A percentile compares a stretch with the other conserved stretches of the same genome.
Evolutionary conservation across 1,140 invertebrate species (phyloP).

Genomic region (Hydropsyche tenuis): DNA sequence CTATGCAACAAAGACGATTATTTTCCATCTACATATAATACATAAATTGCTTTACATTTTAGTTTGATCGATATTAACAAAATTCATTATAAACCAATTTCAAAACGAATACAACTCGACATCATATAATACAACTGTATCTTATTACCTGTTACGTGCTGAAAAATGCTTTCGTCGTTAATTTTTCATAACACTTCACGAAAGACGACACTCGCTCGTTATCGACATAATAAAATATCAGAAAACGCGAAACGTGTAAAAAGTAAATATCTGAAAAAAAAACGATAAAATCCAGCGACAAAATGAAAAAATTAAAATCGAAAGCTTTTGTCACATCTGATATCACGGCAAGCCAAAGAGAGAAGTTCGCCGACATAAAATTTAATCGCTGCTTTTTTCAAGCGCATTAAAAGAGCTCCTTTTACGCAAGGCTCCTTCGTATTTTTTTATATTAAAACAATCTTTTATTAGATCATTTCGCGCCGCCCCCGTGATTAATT

Average conservation of each 20-base stretch:
- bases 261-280: background rate
- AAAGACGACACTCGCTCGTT: conserved; percentile 10
- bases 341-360: background rate
- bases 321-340: conserved; percentile 4
- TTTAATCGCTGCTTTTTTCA: background rate
- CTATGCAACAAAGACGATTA: too few species aligned
- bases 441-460: conserved; percentile 15
- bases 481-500: conserved; percentile 7
- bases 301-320: background rate
- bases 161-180: too few species aligned
- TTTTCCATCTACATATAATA: too few species aligned
- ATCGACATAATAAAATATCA: conserved; percentile 16
- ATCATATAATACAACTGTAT: too few species aligned
- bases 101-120: too few species aligned
- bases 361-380: background rate
- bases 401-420: too few species aligned
- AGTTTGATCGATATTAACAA: too few species aligned
- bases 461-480: conserved; percentile 20
- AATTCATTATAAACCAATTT: too few species aligned
- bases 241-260: background rate
- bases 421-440: background rate
- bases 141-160: too few species aligned
- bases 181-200: background rate
- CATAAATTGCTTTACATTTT: too few species aligned
- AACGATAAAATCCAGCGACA: background rate